Evolutionary conservation across 1,140 invertebrate species (phyloP), one percentile per base, ranked within the genome.

Genomic region (Macrotrachela quadricornifera): DNA sequence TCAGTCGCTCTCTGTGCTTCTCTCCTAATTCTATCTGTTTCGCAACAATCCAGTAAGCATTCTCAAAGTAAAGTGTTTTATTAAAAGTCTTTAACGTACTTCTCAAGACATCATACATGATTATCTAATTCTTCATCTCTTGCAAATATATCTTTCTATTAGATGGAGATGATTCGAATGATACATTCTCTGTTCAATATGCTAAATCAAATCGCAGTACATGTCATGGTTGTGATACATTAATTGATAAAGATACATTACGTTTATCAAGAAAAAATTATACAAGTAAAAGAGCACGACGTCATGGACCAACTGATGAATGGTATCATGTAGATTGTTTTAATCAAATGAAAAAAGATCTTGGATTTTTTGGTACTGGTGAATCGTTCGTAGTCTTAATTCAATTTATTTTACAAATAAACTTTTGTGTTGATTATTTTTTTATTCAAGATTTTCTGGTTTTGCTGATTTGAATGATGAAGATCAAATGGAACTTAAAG

Each of bases 321-420:
- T 94, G 87, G 87, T 78, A 91, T 69, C 90, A 96, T 71, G 69
- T 88, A 11, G 80, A 85, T 56, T 96, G 91, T 67, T 96, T 96
- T 74, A 77, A 76, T 11, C 76, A 84, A 60, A 63, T 79, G n/a
- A 69, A 82, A 46, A 70, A 76, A 54, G 78, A 84, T 48, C 62
- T 90, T 3, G 74, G 79, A 41, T 95, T 81, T 30, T 49, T 41
- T 16, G 48, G 41, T 39, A 42, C 40, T 30, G 15, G 3, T 13
- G 41, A 42, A 42, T 42, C 15, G 15, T 42, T 42, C 13, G 13
- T 15, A 14, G 3, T 13, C 1, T 42, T 42, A 4, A 46, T 48
- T 13, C 30, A 55, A 30, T 52, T 45, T 38, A 17, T 6, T 44
- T 52, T n/a, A n/a, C 3, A 30, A 4, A 4, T 1, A 15, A 50